Evolutionary conservation across 1,140 invertebrate genomes (phyloP), one percentile per base, ranked within the genome.

Genomic region (Solenopsis fugax): DNA sequence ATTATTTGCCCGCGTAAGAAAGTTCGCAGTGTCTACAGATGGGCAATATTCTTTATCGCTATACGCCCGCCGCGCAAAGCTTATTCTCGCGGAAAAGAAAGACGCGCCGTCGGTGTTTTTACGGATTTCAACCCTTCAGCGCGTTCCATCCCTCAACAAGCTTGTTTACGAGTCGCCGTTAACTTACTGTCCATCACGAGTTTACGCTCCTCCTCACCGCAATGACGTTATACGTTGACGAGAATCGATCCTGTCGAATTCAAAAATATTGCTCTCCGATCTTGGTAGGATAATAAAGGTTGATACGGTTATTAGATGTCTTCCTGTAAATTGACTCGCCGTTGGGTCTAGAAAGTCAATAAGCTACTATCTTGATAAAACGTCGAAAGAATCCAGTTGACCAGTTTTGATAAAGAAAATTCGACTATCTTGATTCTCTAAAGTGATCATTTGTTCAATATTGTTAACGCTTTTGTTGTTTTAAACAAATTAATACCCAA

Each of bases 121-220:
- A 82, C 18, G 21, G 21, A 13, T 72, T 48, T 82, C 24, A 82
- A 72, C 37, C 12, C 78, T 58, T 72, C 65, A 45, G 56, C 24
- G n/a, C 21, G 1, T 56, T 72, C 37, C 45, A n/a, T 29, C 29
- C 29, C 21, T 72, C 18, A 21, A 72, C 78, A 60, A 72, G 67
- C 52, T 72, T 72, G 67, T 82, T 82, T 82, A 82, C 52, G 52
- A 71, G 24, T 72, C 18, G 41, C 18, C 9, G 41, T 72, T 73
- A 82, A 60, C 52, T 82, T 60, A 60, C 52, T 56, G 37, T 81
- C 18, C 54, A 48, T 72, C 67, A 73, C 54, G 24, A 72, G 78
- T 82, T 82, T 82, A 72, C 41, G 24, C 5, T 73, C 4, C 21
- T 73, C 24, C 52, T 58, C 41, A 21, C 67, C 80, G 67, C 67